Evolutionary conservation across 2,888 invertebrate genomes (phyloP).

Genomic region (Sphaerophoria taeniata): DNA sequence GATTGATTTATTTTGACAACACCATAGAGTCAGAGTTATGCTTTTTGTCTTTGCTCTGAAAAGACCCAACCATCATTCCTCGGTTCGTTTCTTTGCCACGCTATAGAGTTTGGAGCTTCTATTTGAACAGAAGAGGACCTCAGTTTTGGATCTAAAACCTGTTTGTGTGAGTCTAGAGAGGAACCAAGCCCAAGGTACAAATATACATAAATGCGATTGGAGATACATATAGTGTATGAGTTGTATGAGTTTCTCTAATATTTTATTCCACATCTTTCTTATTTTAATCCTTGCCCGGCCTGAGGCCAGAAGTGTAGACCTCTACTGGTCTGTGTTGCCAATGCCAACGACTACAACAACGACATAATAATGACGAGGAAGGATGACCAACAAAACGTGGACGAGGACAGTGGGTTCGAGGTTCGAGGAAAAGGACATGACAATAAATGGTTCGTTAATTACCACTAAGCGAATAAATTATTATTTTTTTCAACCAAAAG

Average conservation of each 20-base stretch:
- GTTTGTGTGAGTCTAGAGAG: constrained; percentile 13
- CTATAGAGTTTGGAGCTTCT: background rate
- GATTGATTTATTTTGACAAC: constrained; percentile 82
- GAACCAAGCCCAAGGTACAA: too few relatives aligned
- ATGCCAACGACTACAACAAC: constrained; percentile 2
- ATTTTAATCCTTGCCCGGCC: constrained; percentile 80
- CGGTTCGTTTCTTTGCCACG: background rate
- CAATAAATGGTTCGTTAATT: constrained; percentile 74
- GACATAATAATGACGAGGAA: too few relatives aligned
- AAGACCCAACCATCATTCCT: constrained; percentile 19
- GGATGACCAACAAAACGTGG: too few relatives aligned
- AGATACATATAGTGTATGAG: background rate
- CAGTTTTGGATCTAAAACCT: constrained; percentile 37
- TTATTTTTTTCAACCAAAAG: constrained; percentile 49
- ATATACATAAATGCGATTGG: too few relatives aligned
- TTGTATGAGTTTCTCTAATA: constrained; percentile 75
- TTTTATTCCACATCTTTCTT: constrained; percentile 82
- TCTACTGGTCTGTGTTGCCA: background rate
- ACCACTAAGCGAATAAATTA: constrained; percentile 74
- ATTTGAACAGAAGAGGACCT: constrained; percentile 42
- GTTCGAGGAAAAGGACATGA: constrained; percentile 52
- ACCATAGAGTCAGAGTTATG: constrained; percentile 75
- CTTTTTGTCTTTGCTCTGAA: constrained; percentile 61
- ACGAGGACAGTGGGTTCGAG: background rate
- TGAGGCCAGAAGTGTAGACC: constrained; percentile 61